phyloP scores from a whole-genome alignment of 2,888 invertebrate genomes.

The Pseudoips prasinana region DNA sequence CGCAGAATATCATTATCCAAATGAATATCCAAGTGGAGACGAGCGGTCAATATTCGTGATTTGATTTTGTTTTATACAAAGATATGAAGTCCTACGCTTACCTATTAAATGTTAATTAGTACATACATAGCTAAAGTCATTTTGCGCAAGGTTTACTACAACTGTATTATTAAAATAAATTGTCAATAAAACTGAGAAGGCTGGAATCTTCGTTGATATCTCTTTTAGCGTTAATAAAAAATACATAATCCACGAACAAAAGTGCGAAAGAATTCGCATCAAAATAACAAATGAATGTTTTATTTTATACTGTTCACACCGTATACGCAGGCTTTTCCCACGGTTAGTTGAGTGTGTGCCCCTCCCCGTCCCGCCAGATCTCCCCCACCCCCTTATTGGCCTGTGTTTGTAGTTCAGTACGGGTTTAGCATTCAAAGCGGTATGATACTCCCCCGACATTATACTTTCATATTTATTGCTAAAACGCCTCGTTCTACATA shows the following conservation, averaged over 20 bases:
- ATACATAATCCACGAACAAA: constrained; percentile 21
- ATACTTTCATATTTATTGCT: constrained; percentile 77
- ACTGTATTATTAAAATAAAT: too few relatives aligned
- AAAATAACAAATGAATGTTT: constrained; percentile 61
- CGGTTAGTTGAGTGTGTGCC: constrained; percentile 61
- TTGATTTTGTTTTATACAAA: constrained; percentile 44
- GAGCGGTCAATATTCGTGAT: constrained; percentile 48
- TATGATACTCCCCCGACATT: constrained; percentile 69
- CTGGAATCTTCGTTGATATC: too few relatives aligned
- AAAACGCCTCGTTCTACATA: constrained; percentile 62
- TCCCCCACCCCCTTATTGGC: constrained; percentile 43
- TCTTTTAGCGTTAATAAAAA: too few relatives aligned
- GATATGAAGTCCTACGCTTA: too few relatives aligned
- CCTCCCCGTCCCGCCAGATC: constrained; percentile 40
- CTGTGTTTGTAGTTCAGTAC: constrained; percentile 73
- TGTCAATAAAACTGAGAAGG: too few relatives aligned
- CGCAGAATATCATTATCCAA: constrained; percentile 78
- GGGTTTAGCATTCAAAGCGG: constrained; percentile 76
- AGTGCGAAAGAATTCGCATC: constrained; percentile 56
- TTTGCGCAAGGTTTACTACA: too few relatives aligned
- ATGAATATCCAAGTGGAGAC: constrained; percentile 65
- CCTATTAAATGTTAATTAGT: constrained; percentile 15
- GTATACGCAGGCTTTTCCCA: constrained; percentile 72
- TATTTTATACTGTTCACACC: constrained; percentile 58
- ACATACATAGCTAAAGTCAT: not conserved